Evolutionary conservation across 2,888 invertebrate species (phyloP).

Genomic region (Neoscelio sp.): DNA sequence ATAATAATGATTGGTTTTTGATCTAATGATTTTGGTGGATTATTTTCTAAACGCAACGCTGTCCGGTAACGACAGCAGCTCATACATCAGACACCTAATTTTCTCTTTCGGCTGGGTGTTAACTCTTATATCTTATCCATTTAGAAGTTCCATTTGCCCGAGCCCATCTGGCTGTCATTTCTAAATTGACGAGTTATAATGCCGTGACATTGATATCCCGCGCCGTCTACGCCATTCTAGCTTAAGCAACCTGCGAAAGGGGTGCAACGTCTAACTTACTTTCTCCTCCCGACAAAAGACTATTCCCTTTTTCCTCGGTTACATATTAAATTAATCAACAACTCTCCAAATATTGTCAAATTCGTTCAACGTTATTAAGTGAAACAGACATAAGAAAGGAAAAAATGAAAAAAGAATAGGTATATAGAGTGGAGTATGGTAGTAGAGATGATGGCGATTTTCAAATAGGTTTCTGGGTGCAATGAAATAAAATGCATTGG

Average conservation of each 20-base stretch:
- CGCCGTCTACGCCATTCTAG: slow-evolving; percentile 19
- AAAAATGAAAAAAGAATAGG: too few relatives aligned
- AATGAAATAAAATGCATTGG: too few relatives aligned
- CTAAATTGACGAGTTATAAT: slow-evolving; percentile 76
- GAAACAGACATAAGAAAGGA: not conserved
- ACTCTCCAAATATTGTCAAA: slow-evolving; percentile 34
- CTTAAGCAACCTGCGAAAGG: slow-evolving; percentile 52
- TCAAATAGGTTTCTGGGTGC: too few relatives aligned
- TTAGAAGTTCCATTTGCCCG: slow-evolving; percentile 78
- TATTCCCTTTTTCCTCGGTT: slow-evolving; percentile 26
- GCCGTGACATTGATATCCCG: slow-evolving; percentile 69
- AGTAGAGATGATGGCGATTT: too few relatives aligned
- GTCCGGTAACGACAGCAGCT: slow-evolving; percentile 67
- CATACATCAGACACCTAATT: slow-evolving; percentile 78
- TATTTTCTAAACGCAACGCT: slow-evolving; percentile 6
- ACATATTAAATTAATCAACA: slow-evolving; percentile 63
- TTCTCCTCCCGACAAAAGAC: slow-evolving; percentile 38
- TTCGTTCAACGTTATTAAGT: not conserved
- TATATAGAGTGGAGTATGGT: too few relatives aligned
- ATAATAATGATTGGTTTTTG: not conserved
- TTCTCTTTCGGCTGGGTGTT: slow-evolving; percentile 71
- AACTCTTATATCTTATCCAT: slow-evolving; percentile 79
- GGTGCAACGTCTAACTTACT: slow-evolving; percentile 43
- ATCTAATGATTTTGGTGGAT: not conserved
- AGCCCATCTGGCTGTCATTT: slow-evolving; percentile 72